A percentile compares a stretch with the other conserved stretches of the same genome.
These are phyloP conservation scores for zebrafish (Danio rerio) DNA, from an alignment of 2,113 vertebrate genomes.

Conservation along the genomic window DNA sequence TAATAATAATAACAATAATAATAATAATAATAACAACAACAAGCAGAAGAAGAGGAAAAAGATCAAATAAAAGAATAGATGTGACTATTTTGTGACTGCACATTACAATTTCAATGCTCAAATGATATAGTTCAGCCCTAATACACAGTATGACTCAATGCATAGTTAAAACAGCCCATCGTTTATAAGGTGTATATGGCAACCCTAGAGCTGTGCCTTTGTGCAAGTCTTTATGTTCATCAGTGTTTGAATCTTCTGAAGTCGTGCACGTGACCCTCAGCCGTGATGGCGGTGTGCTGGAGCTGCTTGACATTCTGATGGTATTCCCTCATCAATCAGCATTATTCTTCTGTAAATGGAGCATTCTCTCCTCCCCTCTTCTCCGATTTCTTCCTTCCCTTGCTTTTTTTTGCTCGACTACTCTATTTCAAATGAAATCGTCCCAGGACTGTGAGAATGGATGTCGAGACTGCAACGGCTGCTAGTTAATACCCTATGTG, in stretches of 20 bases:
- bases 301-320: background rate
- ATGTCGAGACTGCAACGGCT: background rate
- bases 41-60: too few relatives aligned
- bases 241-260: conserved; percentile 15
- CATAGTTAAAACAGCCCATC: too few relatives aligned
- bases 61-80: too few relatives aligned
- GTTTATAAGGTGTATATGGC: too few relatives aligned
- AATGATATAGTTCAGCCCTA: too few relatives aligned
- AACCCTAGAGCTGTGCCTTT: background rate
- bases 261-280: background rate
- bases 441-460: background rate
- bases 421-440: background rate
- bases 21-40: too few relatives aligned
- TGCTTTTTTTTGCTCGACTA: background rate
- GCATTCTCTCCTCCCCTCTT: background rate
- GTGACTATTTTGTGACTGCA: too few relatives aligned
- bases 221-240: background rate
- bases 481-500: background rate
- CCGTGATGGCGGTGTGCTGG: background rate
- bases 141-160: too few relatives aligned
- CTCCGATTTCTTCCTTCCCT: background rate
- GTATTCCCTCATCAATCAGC: background rate
- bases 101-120: too few relatives aligned
- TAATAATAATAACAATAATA: too few relatives aligned
- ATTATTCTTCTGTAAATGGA: background rate